A percentile compares a stretch with the other conserved stretches of the same genome.
Conservation (phyloP, 2,888 invertebrate genomes). For the Lithophane leautieri region DNA sequence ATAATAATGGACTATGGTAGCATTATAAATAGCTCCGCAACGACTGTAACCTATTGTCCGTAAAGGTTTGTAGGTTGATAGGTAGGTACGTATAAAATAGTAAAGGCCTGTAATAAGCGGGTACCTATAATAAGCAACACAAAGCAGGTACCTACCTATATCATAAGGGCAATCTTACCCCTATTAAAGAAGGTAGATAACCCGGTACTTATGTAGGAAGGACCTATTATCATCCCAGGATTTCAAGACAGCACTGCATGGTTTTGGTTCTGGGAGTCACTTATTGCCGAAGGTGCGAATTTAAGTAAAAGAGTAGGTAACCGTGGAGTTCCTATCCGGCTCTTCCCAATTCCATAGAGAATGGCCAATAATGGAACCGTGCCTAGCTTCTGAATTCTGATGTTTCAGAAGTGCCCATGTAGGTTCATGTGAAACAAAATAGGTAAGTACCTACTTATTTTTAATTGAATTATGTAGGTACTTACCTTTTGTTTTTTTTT, state of each 20-base stretch:
- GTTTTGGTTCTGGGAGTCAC: not conserved
- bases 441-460: no score
- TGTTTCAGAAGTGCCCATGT: no score
- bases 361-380: not conserved
- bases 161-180: not conserved
- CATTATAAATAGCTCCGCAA: conserved; percentile 15
- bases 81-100: not conserved
- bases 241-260: not conserved
- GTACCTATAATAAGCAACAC: no score
- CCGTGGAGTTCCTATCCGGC: not conserved
- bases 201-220: no score
- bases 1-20: not conserved
- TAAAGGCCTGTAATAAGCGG: no score
- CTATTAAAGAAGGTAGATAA: no score
- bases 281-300: not conserved
- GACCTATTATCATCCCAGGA: not conserved
- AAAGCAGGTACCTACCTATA: not conserved
- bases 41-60: conserved; percentile 5
- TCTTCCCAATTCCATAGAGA: not conserved
- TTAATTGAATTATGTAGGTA: no score
- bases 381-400: not conserved
- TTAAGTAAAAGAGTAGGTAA: not conserved
- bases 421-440: no score
- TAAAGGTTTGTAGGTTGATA: not conserved
- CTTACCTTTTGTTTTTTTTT: no score